These are phyloP conservation scores for Zootermopsis nevadensis DNA, from an alignment of 2,888 invertebrate species.

Conservation along the genomic window DNA sequence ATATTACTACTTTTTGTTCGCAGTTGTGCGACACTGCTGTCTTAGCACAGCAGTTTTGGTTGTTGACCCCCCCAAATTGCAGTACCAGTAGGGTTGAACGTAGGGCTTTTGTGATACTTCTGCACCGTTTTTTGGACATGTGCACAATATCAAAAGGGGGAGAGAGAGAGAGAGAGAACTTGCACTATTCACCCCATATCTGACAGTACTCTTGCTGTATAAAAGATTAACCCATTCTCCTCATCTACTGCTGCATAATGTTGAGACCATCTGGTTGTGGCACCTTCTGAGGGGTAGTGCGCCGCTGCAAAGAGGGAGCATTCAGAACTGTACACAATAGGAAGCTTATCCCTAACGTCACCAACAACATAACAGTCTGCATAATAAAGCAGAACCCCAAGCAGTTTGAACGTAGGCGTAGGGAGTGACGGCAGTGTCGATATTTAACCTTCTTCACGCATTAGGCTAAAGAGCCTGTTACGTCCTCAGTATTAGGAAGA, in stretches of 20 bases:
- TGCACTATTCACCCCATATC: background rate
- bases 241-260: background rate
- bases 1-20: no score
- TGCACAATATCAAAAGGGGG: background rate
- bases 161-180: background rate
- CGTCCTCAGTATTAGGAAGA: no score
- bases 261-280: slow-evolving; percentile 19
- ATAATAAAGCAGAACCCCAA: background rate
- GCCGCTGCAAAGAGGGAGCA: background rate
- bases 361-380: background rate
- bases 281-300: background rate
- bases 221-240: slow-evolving; percentile 7
- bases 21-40: no score
- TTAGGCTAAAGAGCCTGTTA: no score
- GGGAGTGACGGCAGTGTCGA: no score
- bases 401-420: no score
- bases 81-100: background rate
- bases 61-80: background rate
- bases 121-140: background rate
- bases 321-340: background rate
- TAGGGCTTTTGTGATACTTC: background rate
- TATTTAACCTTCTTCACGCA: no score
- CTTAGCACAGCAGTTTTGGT: background rate
- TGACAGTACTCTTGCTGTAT: background rate
- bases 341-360: background rate